A percentile compares a stretch with the other conserved stretches of the same genome.
Conservation (phyloP, 2,888 invertebrate genomes). For the Sisyra nigra region DNA sequence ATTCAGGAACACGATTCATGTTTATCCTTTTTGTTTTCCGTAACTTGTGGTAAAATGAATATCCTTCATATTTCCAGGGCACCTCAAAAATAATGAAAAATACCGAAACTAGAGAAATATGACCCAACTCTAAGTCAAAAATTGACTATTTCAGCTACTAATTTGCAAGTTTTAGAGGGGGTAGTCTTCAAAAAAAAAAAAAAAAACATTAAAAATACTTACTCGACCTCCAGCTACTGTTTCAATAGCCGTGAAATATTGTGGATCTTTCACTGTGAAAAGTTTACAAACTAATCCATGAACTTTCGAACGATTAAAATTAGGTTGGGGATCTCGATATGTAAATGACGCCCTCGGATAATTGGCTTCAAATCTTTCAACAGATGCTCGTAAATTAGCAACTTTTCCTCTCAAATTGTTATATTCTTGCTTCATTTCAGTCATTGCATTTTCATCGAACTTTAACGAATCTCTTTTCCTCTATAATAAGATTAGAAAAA, state of each 20-base stretch:
- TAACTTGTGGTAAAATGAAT: no score
- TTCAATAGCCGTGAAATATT: slow-evolving; percentile 64
- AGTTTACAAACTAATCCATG: slow-evolving; percentile 68
- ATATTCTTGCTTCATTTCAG: slow-evolving; percentile 32
- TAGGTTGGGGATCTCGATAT: slow-evolving; percentile 61
- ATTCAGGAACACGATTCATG: no score
- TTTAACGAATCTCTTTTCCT: slow-evolving; percentile 32
- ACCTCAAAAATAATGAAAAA: no score
- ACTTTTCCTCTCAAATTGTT: slow-evolving; percentile 36
- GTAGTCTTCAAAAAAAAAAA: slow-evolving; percentile 6
- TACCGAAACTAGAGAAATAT: no score
- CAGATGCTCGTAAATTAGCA: slow-evolving; percentile 33
- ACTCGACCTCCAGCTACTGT: slow-evolving; percentile 75
- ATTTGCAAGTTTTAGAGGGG: no score
- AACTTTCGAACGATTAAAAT: slow-evolving; percentile 50
- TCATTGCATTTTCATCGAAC: slow-evolving; percentile 44
- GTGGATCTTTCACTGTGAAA: slow-evolving; percentile 53
- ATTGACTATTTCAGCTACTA: no score
- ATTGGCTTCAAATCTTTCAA: slow-evolving; percentile 39
- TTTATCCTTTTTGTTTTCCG: no score
- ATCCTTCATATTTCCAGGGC: no score
- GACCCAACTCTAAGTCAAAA: no score
- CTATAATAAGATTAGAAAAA: slow-evolving; percentile 20
- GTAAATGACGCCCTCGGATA: slow-evolving; percentile 45
- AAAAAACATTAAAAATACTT: slow-evolving; percentile 18